Evolutionary conservation across 2,888 invertebrate genomes (phyloP), one percentile per base, ranked within the genome.

Genomic region (Lottia gigantea): DNA sequence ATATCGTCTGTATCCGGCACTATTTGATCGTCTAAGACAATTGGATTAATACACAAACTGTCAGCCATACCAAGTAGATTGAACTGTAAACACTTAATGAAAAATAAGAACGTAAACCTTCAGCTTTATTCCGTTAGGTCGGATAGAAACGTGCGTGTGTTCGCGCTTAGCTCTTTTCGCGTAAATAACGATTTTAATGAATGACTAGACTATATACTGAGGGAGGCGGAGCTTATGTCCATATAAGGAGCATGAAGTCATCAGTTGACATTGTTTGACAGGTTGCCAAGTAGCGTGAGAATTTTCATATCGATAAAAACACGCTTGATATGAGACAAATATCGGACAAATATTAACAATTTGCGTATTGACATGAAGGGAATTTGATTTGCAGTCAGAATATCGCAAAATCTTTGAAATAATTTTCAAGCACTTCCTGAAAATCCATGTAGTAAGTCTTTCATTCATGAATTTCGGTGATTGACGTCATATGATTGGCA

Each of bases 1-100:
- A 82, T 79, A 68, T 82, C 82, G 77, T 85, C 83, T 45, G 81
- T 82, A 66, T 86, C 85, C 0, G 86, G 86, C n/a, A 86, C 86
- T 71, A 85, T 86, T 74, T 86, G 86, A 70, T 86, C 86, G 73
- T 83, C 83, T 71, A 82, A 78, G 67, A 81, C 75, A 49, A 75
- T 72, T 64, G 76, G 71, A 47, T 76, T 67, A 70, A 77, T 74
- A 74, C 77, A 81, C 72, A 80, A 78, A 74, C 76, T 75, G 74
- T 83, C 81, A 77, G 84, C 85, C 85, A 85, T 85, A 70, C n/a
- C 55, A 55, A 23, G 55, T 55, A 12, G 15, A 55, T 23, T 55
- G 11, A 55, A 23, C 11, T 8, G 14, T 8, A 14, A 55, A 23
- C 55, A 23, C 55, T 23, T 55, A 12, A 23, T 23, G 23, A 55